Percentiles rank a stretch among this genome's conserved stretches.
Conservation (phyloP, 2,797 vertebrate genomes). For the Phrynocephalus forsythii region DNA sequence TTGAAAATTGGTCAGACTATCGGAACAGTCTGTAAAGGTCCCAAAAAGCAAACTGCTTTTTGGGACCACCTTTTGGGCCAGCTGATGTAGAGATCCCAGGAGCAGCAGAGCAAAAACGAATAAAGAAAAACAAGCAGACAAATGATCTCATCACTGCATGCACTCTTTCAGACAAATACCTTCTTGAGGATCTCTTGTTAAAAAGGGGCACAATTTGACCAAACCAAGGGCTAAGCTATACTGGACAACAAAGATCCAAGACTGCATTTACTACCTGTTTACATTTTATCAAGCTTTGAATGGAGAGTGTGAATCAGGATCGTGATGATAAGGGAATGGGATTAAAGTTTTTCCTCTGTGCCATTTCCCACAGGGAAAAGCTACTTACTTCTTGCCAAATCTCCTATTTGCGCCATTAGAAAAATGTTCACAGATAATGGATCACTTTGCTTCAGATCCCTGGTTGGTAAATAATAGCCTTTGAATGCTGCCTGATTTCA, state of each 20-base stretch:
- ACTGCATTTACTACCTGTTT: neutral
- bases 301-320: neutral
- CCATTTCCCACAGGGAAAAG: neutral
- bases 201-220: neutral
- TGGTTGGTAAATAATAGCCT: neutral
- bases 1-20: neutral
- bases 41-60: too few relatives aligned
- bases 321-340: too few relatives aligned
- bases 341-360: neutral
- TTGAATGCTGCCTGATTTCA: neutral
- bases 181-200: neutral
- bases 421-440: neutral
- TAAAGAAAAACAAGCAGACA: neutral
- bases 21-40: neutral
- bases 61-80: too few relatives aligned
- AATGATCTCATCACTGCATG: neutral
- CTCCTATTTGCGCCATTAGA: neutral
- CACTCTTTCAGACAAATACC: neutral
- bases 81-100: neutral
- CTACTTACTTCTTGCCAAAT: neutral
- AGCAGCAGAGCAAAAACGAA: too few relatives aligned
- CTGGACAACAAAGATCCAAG: neutral
- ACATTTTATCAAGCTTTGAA: neutral
- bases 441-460: neutral
- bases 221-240: constrained; percentile 5